These are phyloP conservation scores for Tangara arthus DNA, from an alignment of 2,797 vertebrate species.

Conservation along the genomic window DNA sequence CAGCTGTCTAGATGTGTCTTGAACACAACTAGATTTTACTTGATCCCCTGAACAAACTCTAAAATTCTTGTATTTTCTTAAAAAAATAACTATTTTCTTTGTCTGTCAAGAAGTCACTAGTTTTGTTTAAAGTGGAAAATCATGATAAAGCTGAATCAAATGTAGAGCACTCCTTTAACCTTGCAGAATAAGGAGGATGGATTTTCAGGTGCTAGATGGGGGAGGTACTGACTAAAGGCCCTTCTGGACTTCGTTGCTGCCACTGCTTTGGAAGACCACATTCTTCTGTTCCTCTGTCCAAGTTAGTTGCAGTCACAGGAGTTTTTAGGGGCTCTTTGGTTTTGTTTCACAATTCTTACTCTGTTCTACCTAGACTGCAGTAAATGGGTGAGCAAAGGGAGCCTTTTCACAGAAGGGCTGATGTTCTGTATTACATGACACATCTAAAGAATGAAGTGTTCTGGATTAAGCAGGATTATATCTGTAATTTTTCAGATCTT, in stretches of 20 bases:
- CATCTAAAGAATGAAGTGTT: neutral
- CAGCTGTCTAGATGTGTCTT: neutral
- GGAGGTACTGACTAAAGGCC: neutral
- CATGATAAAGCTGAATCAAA: fast-evolving
- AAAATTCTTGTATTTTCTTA: fast-evolving
- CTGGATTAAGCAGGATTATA: neutral
- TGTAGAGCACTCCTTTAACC: neutral
- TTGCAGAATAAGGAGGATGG: neutral
- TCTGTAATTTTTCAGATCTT: neutral
- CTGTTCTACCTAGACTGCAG: neutral
- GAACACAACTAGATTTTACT: neutral
- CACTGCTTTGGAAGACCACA: neutral
- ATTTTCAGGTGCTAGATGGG: neutral
- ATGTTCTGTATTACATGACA: fast-evolving
- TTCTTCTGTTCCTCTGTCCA: neutral
- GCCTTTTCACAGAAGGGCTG: neutral
- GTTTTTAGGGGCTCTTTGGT: neutral
- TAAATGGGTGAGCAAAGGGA: neutral
- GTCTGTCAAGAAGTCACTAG: neutral
- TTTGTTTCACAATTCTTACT: neutral
- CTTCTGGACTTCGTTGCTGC: neutral
- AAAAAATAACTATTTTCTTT: neutral
- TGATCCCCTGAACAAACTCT: neutral
- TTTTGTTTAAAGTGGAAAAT: neutral
- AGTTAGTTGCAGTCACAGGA: neutral